Conservation (phyloP, 2,797 vertebrate genomes). For the Rhyacichthys aspro region DNA sequence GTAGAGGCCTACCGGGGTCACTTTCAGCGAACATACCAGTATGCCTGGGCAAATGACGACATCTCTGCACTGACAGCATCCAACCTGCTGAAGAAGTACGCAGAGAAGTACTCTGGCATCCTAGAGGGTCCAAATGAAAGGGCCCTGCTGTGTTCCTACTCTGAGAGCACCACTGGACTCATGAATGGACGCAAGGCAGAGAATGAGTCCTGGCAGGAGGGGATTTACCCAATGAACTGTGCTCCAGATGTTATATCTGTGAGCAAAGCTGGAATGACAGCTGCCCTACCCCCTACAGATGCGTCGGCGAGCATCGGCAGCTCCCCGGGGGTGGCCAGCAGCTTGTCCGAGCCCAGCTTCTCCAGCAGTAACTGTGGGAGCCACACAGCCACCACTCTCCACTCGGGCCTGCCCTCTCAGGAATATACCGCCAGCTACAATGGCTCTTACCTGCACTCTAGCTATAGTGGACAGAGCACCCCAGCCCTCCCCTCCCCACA, state of each 20-base stretch:
- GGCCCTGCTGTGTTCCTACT: constrained; percentile 92
- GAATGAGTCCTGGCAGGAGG: constrained; percentile 96
- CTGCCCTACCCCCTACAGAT: constrained; percentile 91
- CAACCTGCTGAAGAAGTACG: constrained; percentile 98
- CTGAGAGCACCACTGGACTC: constrained; percentile 88
- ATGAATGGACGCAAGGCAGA: constrained; percentile 96
- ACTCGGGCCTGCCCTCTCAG: constrained; percentile 96
- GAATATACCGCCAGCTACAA: constrained; percentile 96
- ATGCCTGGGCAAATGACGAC: constrained; percentile 98
- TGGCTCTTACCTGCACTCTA: constrained; percentile 95
- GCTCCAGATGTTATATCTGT: constrained; percentile 93
- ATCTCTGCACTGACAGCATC: constrained; percentile 98
- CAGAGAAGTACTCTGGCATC: constrained; percentile 99
- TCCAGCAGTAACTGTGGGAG: constrained; percentile 96
- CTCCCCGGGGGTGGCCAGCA: constrained; percentile 93
- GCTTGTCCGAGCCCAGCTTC: constrained; percentile 94
- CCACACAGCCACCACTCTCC: constrained; percentile 91
- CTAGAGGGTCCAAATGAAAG: constrained; percentile 94
- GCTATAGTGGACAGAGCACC: constrained; percentile 92
- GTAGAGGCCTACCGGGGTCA: constrained; percentile 97
- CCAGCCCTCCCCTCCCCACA: constrained; percentile 95
- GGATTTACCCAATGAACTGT: constrained; percentile 97
- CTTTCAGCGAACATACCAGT: constrained; percentile 97
- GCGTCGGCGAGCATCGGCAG: constrained; percentile 93
- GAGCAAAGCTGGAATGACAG: constrained; percentile 94